Percentiles rank a stretch among this genome's conserved stretches.
Evolutionary conservation across 2,113 vertebrate genomes (phyloP).

Genomic region (Myotis brandtii): DNA sequence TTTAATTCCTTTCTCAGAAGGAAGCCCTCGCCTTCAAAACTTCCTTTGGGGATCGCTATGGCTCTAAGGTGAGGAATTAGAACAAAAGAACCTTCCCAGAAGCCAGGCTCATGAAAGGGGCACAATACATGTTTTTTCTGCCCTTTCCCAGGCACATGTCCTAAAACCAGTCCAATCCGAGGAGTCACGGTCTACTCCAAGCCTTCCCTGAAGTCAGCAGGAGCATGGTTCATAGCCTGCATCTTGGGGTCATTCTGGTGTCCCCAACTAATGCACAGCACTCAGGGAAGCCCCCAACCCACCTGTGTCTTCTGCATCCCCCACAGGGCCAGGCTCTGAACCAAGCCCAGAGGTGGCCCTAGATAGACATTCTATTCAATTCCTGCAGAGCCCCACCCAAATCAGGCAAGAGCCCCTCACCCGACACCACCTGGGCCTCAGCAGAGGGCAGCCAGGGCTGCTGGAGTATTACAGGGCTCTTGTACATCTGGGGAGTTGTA

Average conservation of each 20-base stretch:
- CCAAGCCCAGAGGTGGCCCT: neutral
- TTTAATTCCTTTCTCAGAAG: neutral
- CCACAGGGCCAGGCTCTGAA: neutral
- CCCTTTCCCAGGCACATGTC: neutral
- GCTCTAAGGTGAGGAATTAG: neutral
- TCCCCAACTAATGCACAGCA: neutral
- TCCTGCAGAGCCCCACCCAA: neutral
- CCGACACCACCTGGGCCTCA: accelerated
- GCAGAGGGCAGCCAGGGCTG: neutral
- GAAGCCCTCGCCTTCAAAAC: neutral
- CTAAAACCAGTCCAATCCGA: neutral
- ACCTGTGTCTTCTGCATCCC: neutral
- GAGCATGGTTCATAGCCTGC: accelerated
- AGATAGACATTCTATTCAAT: neutral
- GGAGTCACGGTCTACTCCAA: neutral
- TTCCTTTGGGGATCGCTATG: neutral
- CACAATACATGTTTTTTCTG: accelerated
- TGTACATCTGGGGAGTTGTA: neutral
- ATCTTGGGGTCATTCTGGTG: neutral
- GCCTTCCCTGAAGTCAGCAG: neutral
- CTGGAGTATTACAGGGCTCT: accelerated
- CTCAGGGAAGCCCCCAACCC: accelerated
- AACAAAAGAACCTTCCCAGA: neutral
- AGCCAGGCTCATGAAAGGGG: neutral
- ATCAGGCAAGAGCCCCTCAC: neutral